Conservation (phyloP, 2,888 invertebrate species). For the Mythimna pallens region DNA sequence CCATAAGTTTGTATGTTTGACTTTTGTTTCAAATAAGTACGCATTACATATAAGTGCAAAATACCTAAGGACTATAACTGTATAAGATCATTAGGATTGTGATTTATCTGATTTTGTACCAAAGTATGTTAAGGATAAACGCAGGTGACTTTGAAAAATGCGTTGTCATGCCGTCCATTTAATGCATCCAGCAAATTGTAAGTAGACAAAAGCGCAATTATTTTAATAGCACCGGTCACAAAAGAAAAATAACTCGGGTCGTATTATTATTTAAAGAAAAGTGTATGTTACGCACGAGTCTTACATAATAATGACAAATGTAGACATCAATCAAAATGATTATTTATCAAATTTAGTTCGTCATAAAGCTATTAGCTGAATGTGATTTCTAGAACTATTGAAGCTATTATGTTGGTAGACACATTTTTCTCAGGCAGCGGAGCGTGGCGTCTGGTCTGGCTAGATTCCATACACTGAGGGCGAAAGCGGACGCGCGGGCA, state of each 20-base stretch:
- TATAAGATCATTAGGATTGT: background rate
- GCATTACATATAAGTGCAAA: background rate
- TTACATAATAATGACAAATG: constrained; percentile 36
- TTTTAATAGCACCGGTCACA: constrained; percentile 16
- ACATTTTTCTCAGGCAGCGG: constrained; percentile 87
- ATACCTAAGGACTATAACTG: background rate
- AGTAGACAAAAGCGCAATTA: constrained; percentile 15
- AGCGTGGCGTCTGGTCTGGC: constrained; percentile 82
- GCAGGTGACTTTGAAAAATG: background rate
- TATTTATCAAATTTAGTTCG: constrained; percentile 41
- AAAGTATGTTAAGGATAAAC: constrained; percentile 5
- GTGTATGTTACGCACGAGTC: constrained; percentile 23
- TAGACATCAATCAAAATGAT: constrained; percentile 48
- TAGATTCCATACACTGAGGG: constrained; percentile 70
- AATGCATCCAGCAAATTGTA: constrained; percentile 1
- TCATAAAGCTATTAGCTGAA: constrained; percentile 47
- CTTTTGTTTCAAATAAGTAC: background rate
- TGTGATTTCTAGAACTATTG: constrained; percentile 61
- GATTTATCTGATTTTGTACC: background rate
- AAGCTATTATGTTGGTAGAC: constrained; percentile 69
- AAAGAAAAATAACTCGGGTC: background rate
- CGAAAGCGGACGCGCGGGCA: constrained; percentile 71
- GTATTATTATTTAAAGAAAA: constrained; percentile 12
- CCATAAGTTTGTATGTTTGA: no score
- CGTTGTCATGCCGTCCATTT: background rate